A percentile compares a stretch with the other conserved stretches of the same genome.
Conservation (phyloP, 2,888 invertebrate genomes). For the Nemotelus pantherinus region DNA sequence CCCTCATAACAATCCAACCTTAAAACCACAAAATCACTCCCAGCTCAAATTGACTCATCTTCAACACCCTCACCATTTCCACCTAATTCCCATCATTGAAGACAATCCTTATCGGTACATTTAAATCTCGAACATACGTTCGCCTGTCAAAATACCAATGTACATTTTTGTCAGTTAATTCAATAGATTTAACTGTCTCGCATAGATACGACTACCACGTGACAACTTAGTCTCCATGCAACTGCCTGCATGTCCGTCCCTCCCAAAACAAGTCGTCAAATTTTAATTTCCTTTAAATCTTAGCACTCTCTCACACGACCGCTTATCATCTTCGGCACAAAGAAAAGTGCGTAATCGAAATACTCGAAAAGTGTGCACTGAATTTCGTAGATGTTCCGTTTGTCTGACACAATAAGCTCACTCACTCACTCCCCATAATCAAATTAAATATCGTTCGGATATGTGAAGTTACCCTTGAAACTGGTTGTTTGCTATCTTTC, state of each 20-base stretch:
- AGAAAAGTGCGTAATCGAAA: not conserved
- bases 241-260: not conserved
- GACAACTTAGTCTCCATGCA: not conserved
- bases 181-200: not conserved
- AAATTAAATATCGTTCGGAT: conserved; percentile 9
- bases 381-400: not conserved
- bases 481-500: too few species aligned
- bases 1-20: not conserved
- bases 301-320: not conserved
- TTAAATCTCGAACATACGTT: conserved; percentile 26
- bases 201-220: too few species aligned
- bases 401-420: not conserved
- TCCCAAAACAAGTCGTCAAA: not conserved
- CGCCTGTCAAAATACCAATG: conserved; percentile 25
- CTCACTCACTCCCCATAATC: conserved; percentile 1
- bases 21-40: not conserved
- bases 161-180: conserved; percentile 26
- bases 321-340: conserved; percentile 5
- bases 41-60: not conserved
- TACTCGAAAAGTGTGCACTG: not conserved
- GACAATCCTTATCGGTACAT: conserved; percentile 9
- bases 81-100: not conserved
- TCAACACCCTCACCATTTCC: not conserved
- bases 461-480: too few species aligned
- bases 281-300: conserved; percentile 18